Percentiles rank a stretch among this genome's conserved stretches.
phyloP scores from a whole-genome alignment of 2,888 invertebrate species.

The Ischnus inquisitorius region DNA sequence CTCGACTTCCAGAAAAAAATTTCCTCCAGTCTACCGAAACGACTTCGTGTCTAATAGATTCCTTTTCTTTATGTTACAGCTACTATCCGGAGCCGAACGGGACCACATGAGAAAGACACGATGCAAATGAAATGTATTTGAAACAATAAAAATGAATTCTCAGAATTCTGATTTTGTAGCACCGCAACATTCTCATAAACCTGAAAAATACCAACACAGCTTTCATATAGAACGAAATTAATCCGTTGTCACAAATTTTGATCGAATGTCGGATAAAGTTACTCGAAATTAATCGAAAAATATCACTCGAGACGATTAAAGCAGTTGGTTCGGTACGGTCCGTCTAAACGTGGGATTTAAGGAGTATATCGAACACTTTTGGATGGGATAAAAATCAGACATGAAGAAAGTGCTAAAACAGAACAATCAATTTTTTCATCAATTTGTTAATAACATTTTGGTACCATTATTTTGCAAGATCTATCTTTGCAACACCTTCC shows the following conservation, averaged over 20 bases:
- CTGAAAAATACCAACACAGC: too few relatives aligned
- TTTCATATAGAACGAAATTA: not conserved
- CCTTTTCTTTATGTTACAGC: constrained; percentile 54
- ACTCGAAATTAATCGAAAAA: not conserved
- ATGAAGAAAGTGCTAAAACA: too few relatives aligned
- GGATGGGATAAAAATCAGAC: too few relatives aligned
- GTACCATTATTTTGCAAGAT: too few relatives aligned
- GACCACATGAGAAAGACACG: not conserved
- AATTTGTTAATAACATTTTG: too few relatives aligned
- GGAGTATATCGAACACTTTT: too few relatives aligned
- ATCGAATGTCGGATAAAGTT: not conserved
- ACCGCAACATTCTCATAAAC: not conserved
- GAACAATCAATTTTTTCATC: too few relatives aligned
- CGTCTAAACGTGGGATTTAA: too few relatives aligned
- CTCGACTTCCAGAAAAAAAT: constrained; percentile 22
- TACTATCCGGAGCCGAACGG: not conserved
- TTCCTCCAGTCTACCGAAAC: not conserved
- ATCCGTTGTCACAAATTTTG: not conserved
- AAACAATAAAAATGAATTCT: constrained; percentile 1
- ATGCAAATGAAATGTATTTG: constrained; percentile 29
- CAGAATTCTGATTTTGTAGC: too few relatives aligned
- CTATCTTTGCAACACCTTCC: too few relatives aligned
- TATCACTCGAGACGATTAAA: not conserved
- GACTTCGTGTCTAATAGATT: constrained; percentile 9
- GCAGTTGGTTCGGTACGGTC: too few relatives aligned